A percentile compares a stretch with the other conserved stretches of the same genome.
Conservation (phyloP, 2,888 invertebrate species). For the Cetonia aurata region DNA sequence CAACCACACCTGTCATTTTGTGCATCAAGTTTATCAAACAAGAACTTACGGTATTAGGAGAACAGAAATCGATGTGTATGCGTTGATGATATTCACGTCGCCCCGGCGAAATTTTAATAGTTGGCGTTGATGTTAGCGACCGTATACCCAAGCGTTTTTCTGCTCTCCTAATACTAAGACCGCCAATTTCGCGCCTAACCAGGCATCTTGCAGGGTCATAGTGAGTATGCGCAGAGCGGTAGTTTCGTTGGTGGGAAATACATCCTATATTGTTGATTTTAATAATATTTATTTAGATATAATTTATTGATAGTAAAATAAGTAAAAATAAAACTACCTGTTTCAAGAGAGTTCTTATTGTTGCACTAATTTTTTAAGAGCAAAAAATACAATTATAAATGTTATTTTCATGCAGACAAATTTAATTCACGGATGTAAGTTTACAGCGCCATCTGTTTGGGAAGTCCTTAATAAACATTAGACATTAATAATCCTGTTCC, state of each 20-base stretch:
- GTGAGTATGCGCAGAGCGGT: constrained; percentile 53
- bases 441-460: no score
- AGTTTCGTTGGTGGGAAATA: neutral
- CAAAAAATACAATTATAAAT: no score
- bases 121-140: constrained; percentile 10
- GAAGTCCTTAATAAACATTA: no score
- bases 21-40: constrained; percentile 63
- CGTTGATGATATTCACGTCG: neutral
- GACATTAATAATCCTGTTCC: no score
- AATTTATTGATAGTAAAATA: no score
- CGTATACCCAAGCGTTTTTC: constrained; percentile 43
- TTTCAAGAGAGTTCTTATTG: no score
- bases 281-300: no score
- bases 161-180: constrained; percentile 59
- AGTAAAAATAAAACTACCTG: no score
- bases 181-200: constrained; percentile 64
- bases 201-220: constrained; percentile 55
- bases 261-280: no score
- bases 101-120: constrained; percentile 2
- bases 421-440: no score
- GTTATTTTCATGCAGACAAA: no score
- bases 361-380: no score
- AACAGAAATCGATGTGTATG: constrained; percentile 43
- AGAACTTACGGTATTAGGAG: constrained; percentile 55
- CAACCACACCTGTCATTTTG: constrained; percentile 54